These are phyloP conservation scores for Dysidea cf. avara DNA, from an alignment of 37 sponge, comb jelly and placozoan genomes.

Conservation along the genomic window DNA sequence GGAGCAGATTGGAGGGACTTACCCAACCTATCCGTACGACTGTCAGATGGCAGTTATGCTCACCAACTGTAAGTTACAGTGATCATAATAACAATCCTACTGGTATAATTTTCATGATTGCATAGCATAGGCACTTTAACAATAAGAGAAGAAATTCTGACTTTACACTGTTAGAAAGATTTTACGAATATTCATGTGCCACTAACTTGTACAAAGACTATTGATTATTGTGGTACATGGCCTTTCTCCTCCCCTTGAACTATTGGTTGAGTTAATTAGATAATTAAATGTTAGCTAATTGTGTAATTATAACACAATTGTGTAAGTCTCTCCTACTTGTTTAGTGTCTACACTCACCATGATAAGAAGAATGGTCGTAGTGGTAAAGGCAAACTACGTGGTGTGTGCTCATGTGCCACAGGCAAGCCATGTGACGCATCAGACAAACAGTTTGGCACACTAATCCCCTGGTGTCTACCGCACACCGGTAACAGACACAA, in stretches of 20 bases:
- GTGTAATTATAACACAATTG: not conserved
- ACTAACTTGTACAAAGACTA: too few relatives aligned
- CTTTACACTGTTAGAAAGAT: too few relatives aligned
- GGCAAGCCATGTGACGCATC: constrained; percentile 82
- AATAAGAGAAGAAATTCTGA: too few relatives aligned
- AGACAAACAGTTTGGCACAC: constrained; percentile 87
- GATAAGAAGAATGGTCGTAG: constrained; percentile 68
- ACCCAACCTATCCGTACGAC: constrained; percentile 75
- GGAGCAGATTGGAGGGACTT: constrained; percentile 97
- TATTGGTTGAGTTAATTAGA: not conserved
- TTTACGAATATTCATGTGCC: too few relatives aligned
- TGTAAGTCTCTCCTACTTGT: not conserved
- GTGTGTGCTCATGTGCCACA: constrained; percentile 80
- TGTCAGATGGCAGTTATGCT: constrained; percentile 78
- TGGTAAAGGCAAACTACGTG: constrained; percentile 56
- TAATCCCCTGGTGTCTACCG: constrained; percentile 95
- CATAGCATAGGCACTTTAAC: too few relatives aligned
- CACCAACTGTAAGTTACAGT: constrained; percentile 75
- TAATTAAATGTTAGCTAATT: not conserved
- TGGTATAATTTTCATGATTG: too few relatives aligned
- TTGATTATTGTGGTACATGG: too few relatives aligned
- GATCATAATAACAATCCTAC: too few relatives aligned
- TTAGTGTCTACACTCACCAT: constrained; percentile 75
- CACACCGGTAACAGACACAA: constrained; percentile 93
- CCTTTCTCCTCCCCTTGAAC: not conserved